Evolutionary conservation across 2,888 invertebrate species (phyloP), one percentile per base, ranked within the genome.

Genomic region (Cosmopolites sordidus): DNA sequence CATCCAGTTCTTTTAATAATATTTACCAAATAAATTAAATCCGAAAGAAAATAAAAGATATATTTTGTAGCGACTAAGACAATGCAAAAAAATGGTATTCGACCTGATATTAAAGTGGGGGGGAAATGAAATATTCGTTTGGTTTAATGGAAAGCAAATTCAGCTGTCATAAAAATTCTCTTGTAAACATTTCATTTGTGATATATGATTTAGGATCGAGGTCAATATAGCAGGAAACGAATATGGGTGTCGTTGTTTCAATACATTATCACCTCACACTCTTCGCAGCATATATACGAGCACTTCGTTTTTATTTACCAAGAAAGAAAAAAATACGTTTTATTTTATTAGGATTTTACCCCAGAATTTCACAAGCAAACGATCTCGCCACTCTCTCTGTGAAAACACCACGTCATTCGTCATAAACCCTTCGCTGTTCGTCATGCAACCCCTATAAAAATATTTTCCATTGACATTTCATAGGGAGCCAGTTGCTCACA

Each of bases 391-490:
- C 44, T 27, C 22, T 15, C 12, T 15, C 30, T 44, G 44, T 16
- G 18, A 40, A 47, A 47, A 41, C 33, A 29, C 12, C 16, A 15
- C 29, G n/a, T 17, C 33, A 39, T 41, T 30, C 30, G 41, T 46
- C 42, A 30, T 41, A 17, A 42, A 48, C 41, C 33, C 48, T 42
- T 41, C 48, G 29, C 29, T 8, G 29, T 14, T 48, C 33, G 48
- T 30, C 48, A 48, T 30, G 41, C 29, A 16, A 33, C 29, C 48
- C 42, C 29, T 40, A 48, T 48, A 48, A 48, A 48, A 48, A 42
- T 47, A 47, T 48, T 48, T 48, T 33, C 41, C 30, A 42, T 37
- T 38, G 38, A 18, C 38, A 16, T 46, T 46, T 22, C 6, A 22
- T 18, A 46, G 46, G 12, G 12, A 33, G 12, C 33, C n/a, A 33